Evolutionary conservation across 2,888 invertebrate genomes (phyloP).

Genomic region (Diaperis boleti): DNA sequence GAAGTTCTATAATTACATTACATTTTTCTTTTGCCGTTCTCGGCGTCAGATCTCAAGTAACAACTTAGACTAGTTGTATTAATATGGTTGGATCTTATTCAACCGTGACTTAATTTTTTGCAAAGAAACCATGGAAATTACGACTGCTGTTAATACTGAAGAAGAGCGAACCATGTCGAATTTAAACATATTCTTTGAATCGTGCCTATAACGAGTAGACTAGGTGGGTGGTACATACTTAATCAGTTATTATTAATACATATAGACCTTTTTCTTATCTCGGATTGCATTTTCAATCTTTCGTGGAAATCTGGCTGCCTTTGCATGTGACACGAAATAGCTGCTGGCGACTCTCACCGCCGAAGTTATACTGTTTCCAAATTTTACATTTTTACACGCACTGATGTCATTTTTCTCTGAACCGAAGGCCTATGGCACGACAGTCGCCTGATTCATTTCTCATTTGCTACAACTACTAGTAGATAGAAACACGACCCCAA

Average conservation of each 20-base stretch:
- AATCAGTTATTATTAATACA: background rate
- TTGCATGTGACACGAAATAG: background rate
- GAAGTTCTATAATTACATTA: constrained; percentile 9
- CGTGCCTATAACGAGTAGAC: too few relatives aligned
- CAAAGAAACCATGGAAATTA: constrained; percentile 7
- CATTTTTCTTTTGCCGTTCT: constrained; percentile 7
- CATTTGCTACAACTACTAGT: too few relatives aligned
- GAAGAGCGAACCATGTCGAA: constrained; percentile 4
- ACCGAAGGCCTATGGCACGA: background rate
- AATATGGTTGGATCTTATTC: constrained; percentile 10
- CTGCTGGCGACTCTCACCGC: background rate
- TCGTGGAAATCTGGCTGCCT: background rate
- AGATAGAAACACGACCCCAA: too few relatives aligned
- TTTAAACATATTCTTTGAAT: too few relatives aligned
- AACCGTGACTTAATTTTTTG: constrained; percentile 23
- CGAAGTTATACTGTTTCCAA: background rate
- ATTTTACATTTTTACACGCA: background rate
- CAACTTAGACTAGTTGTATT: constrained; percentile 18
- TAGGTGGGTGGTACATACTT: background rate
- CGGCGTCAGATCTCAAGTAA: constrained; percentile 8
- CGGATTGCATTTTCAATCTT: background rate
- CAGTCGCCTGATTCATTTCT: too few relatives aligned
- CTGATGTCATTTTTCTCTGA: background rate
- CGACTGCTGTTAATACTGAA: constrained; percentile 5
- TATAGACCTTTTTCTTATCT: background rate